phyloP scores from a whole-genome alignment of 2,113 vertebrate species.

The Willisornis vidua region DNA sequence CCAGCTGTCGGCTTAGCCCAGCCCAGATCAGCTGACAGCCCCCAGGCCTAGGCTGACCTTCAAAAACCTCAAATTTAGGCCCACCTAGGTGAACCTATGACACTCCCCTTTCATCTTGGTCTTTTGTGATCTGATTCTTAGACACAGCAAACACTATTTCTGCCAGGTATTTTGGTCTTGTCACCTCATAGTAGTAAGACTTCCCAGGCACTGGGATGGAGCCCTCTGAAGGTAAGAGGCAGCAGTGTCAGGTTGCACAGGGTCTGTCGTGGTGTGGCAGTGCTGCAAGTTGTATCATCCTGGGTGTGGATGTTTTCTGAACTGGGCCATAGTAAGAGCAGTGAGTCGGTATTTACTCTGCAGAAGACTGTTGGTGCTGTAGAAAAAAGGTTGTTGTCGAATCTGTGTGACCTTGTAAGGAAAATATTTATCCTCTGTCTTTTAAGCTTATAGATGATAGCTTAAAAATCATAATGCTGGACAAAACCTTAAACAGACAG shows the following conservation, averaged over 20 bases:
- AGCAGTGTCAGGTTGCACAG: rapidly evolving
- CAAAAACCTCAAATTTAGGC: too few species aligned
- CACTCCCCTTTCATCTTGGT: not conserved
- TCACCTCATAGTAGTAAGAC: not conserved
- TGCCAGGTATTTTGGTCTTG: not conserved
- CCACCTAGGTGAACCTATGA: too few species aligned
- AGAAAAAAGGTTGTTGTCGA: not conserved
- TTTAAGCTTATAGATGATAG: not conserved
- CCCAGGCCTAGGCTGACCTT: too few species aligned
- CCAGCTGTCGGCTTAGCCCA: too few species aligned
- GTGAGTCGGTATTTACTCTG: not conserved
- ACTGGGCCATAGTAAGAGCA: not conserved
- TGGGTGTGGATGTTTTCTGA: not conserved
- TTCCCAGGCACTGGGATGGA: not conserved
- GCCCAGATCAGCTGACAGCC: too few species aligned
- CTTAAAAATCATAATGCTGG: not conserved
- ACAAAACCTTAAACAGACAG: not conserved
- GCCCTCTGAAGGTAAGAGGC: not conserved
- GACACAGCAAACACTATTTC: not conserved
- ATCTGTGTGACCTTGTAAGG: not conserved
- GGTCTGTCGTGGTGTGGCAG: not conserved
- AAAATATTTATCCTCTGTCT: not conserved
- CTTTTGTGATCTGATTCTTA: not conserved
- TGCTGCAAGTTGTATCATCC: not conserved
- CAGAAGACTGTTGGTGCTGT: not conserved